A percentile compares a stretch with the other conserved stretches of the same genome.
phyloP scores from a whole-genome alignment of 2,888 invertebrate species.

The Fragum sueziense region DNA sequence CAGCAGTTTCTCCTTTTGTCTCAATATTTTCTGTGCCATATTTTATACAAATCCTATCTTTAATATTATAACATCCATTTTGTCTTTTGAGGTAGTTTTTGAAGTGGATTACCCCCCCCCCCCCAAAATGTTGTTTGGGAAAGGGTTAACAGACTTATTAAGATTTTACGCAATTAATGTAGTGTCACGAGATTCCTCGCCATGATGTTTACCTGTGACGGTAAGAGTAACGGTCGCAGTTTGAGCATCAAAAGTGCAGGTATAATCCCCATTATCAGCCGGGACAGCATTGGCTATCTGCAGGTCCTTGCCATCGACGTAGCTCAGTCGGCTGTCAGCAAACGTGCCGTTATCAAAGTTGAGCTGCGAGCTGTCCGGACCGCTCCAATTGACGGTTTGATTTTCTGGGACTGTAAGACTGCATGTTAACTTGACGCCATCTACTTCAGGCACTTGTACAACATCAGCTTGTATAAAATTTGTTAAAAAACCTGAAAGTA shows the following conservation, averaged over 20 bases:
- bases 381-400: constrained; percentile 6
- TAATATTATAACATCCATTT: too few species aligned
- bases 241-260: not conserved
- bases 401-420: not conserved
- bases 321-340: not conserved
- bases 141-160: not conserved
- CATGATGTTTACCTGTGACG: not conserved
- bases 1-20: too few species aligned
- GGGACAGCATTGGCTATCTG: constrained; percentile 12
- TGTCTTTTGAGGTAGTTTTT: too few species aligned
- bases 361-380: constrained; percentile 4
- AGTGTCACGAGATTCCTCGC: not conserved
- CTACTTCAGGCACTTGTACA: not conserved
- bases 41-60: too few species aligned
- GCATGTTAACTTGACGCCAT: constrained; percentile 8
- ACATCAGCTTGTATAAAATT: too few species aligned
- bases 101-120: too few species aligned
- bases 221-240: not conserved
- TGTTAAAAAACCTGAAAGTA: not conserved
- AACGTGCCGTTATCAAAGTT: constrained; percentile 6
- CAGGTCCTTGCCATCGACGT: not conserved
- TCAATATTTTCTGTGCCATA: too few species aligned
- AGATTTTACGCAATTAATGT: not conserved
- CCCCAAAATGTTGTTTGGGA: not conserved
- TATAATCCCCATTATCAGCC: constrained; percentile 7